These are phyloP conservation scores for Brachyopa scutellaris DNA, from an alignment of 2,888 invertebrate species.

Conservation along the genomic window DNA sequence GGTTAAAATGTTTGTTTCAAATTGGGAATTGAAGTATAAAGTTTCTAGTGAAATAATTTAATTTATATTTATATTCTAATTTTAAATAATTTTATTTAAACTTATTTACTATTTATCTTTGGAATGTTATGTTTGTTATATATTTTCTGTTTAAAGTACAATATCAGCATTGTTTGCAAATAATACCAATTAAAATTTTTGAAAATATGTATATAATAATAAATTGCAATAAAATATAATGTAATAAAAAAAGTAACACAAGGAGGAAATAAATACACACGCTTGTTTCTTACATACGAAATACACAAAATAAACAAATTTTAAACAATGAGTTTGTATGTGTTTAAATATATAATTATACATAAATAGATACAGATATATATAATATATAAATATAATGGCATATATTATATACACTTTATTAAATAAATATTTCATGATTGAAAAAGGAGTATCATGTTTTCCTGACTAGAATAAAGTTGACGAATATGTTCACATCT, in stretches of 20 bases:
- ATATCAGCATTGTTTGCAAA: constrained; percentile 61
- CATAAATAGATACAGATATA: constrained; percentile 4
- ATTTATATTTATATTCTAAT: constrained; percentile 47
- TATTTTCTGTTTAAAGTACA: constrained; percentile 43
- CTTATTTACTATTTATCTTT: constrained; percentile 55
- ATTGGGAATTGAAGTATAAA: constrained; percentile 50
- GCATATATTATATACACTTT: constrained; percentile 9
- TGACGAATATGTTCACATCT: constrained; percentile 24
- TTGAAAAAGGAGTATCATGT: constrained; percentile 61
- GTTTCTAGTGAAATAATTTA: constrained; percentile 55
- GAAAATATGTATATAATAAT: constrained; percentile 12
- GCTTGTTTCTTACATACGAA: constrained; percentile 13
- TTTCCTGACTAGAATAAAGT: constrained; percentile 66
- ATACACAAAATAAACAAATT: constrained; percentile 20
- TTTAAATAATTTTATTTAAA: constrained; percentile 43
- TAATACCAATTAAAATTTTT: constrained; percentile 61
- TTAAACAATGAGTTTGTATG: constrained; percentile 23
- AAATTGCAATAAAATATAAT: constrained; percentile 25
- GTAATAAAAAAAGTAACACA: constrained; percentile 30
- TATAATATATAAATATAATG: constrained; percentile 14
- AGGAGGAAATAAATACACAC: constrained; percentile 30
- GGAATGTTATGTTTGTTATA: constrained; percentile 61
- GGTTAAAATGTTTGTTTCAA: constrained; percentile 51
- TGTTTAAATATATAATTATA: not conserved
- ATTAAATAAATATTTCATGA: constrained; percentile 6